Base-by-base conservation (phyloP, 2,888 invertebrate species). In the Amiota mariae region DNA sequence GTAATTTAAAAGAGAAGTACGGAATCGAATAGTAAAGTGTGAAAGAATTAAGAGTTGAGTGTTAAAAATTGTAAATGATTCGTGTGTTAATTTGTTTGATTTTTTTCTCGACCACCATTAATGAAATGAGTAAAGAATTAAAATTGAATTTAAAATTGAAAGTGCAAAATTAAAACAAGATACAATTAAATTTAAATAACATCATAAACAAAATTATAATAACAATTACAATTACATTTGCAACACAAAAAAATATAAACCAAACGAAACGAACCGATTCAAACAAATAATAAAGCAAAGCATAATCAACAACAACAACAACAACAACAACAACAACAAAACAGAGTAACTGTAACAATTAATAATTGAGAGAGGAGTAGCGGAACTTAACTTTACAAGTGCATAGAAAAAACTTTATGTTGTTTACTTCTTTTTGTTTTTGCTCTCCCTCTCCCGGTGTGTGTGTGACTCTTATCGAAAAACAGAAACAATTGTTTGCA, bases 301-400 rank as follows among this genome's bases (percentile, higher is more conserved):
- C 47, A n/a, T n/a, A n/a, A n/a, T n/a, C n/a, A n/a, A n/a, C n/a
- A n/a, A n/a, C n/a, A n/a, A n/a, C n/a, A n/a, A n/a, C n/a, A n/a
- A n/a, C n/a, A n/a, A n/a, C n/a, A n/a, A n/a, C n/a, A n/a, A n/a
- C n/a, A 59, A 57, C 46, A 73, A 70, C 54, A 75, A 72, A 24
- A n/a, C n/a, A n/a, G 48, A 74, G 56, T 67, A 72, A 75, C 70
- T 74, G 49, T 46, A 36, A 36, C 36, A 36, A 36, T 59, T 20
- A 59, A 59, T 59, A 59, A 59, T n/a, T 15, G 20, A 59, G 20
- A 20, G 11, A 59, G 59, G 18, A 59, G 54, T 13, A 59, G 59
- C 20, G 20, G 59, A 59, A 59, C 36, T 36, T 36, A 59, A 59
- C 36, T 36, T 36, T 6, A 36, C 36, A 36, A 36, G 36, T 36